A percentile compares a stretch with the other conserved stretches of the same genome.
These are phyloP conservation scores for Ormyrus thymus DNA, from an alignment of 2,888 invertebrate species.

Conservation along the genomic window DNA sequence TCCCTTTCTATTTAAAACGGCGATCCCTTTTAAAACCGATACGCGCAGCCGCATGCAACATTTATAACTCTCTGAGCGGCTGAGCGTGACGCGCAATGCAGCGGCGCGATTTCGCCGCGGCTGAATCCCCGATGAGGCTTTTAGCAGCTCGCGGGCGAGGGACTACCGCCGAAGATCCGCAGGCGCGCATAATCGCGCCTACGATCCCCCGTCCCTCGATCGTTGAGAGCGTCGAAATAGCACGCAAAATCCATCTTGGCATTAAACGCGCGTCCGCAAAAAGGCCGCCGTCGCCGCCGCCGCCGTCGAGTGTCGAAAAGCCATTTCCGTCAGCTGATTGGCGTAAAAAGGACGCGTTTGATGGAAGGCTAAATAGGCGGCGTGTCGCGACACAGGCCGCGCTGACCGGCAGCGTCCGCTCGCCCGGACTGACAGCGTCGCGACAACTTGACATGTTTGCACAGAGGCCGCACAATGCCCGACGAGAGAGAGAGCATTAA, in stretches of 20 bases:
- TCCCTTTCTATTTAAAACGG: background rate
- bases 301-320: conserved; percentile 56
- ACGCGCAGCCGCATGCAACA: background rate
- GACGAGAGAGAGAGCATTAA: conserved; percentile 6
- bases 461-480: conserved; percentile 67
- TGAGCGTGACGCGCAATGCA: background rate
- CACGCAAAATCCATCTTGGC: conserved; percentile 11
- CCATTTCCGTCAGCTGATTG: conserved; percentile 62
- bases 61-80: background rate
- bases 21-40: background rate
- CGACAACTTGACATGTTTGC: conserved; percentile 72
- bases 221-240: background rate
- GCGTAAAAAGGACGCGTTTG: conserved; percentile 67
- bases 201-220: background rate
- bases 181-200: background rate
- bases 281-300: conserved; percentile 1
- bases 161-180: background rate
- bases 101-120: background rate
- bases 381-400: conserved; percentile 63
- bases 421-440: conserved; percentile 64
- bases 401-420: conserved; percentile 60
- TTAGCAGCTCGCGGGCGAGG: background rate
- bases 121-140: conserved; percentile 19
- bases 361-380: conserved; percentile 68
- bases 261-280: conserved; percentile 3